phyloP scores from a whole-genome alignment of 2,797 vertebrate genomes.

The Glossophaga mutica region DNA sequence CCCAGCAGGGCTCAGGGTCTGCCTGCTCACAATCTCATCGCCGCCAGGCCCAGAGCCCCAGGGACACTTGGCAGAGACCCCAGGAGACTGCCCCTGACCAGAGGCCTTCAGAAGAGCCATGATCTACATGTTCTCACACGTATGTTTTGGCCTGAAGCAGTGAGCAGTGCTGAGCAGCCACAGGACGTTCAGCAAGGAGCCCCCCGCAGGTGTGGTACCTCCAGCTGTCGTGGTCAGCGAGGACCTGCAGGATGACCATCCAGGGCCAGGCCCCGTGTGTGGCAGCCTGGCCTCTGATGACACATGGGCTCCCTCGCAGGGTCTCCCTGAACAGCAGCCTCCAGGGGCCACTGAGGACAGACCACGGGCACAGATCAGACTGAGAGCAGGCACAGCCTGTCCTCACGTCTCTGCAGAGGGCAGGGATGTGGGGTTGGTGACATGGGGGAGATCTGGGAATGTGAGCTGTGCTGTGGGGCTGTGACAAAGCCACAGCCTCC shows the following conservation, averaged over 20 bases:
- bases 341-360: constrained; percentile 67
- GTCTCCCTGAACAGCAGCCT: constrained; percentile 50
- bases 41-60: background rate
- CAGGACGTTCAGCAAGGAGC: constrained; percentile 60
- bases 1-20: background rate
- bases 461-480: background rate
- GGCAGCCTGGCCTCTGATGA: constrained; percentile 47
- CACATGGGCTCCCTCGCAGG: background rate
- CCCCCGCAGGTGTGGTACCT: constrained; percentile 70
- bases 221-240: background rate
- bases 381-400: background rate
- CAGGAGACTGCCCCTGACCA: background rate
- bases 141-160: constrained; percentile 69
- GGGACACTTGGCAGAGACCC: too few species aligned
- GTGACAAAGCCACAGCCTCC: background rate
- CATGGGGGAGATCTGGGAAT: background rate
- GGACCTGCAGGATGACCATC: constrained; percentile 77
- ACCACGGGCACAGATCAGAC: background rate
- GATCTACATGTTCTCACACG: background rate
- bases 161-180: constrained; percentile 79
- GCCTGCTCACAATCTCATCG: rapidly evolving
- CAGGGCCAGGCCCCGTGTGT: constrained; percentile 76
- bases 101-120: background rate
- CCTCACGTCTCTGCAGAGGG: background rate
- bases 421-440: rapidly evolving